These are phyloP conservation scores for Sitta carolinensis DNA, from an alignment of 2,797 vertebrate genomes.

Conservation along the genomic window DNA sequence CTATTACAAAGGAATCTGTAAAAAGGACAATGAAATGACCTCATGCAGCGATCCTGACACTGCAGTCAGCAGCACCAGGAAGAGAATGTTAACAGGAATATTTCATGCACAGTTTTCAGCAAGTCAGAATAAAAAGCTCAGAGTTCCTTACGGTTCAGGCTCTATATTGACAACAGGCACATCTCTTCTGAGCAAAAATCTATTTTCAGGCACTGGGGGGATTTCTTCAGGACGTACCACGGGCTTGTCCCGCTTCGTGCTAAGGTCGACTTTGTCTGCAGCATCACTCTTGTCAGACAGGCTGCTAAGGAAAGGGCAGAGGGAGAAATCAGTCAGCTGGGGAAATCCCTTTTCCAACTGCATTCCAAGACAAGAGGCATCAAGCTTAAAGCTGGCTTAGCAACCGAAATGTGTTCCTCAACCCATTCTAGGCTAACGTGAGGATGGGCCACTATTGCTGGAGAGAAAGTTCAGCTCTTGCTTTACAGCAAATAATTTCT, in stretches of 20 bases:
- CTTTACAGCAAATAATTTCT: neutral
- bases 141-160: conserved; percentile 81
- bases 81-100: rapidly evolving
- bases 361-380: neutral
- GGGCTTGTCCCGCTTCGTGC: conserved; percentile 89
- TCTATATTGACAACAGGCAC: conserved; percentile 80
- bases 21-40: neutral
- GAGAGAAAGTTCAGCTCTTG: neutral
- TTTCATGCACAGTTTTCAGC: neutral
- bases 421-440: neutral
- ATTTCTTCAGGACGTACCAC: conserved; percentile 96
- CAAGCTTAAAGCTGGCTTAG: neutral
- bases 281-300: conserved; percentile 73
- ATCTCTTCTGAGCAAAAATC: conserved; percentile 92
- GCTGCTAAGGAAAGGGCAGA: conserved; percentile 61
- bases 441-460: rapidly evolving
- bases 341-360: neutral
- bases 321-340: neutral
- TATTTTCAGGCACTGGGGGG: conserved; percentile 96
- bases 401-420: neutral
- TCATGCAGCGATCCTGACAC: neutral
- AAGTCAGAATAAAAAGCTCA: neutral
- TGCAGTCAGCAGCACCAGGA: neutral
- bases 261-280: conserved; percentile 78
- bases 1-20: neutral